phyloP scores from a whole-genome alignment of 2,797 vertebrate species.

The Gallirallus australis region DNA sequence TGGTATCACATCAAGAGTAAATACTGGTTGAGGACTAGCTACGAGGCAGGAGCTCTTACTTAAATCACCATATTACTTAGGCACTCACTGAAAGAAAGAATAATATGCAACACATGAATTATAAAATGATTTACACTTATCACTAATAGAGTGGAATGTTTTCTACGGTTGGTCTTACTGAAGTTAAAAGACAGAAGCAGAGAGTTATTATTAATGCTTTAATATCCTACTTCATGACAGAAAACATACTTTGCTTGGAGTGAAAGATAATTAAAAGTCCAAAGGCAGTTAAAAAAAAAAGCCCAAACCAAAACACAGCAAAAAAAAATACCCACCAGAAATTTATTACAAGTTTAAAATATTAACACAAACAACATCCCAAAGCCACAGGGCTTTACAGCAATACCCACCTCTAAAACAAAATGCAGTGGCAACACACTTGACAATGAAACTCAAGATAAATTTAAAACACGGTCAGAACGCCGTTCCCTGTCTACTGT shows the following conservation, averaged over 20 bases:
- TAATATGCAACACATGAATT: neutral
- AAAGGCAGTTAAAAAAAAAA: neutral
- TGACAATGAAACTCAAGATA: neutral
- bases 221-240: neutral
- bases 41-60: constrained; percentile 13
- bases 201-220: constrained; percentile 10
- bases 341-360: constrained; percentile 46
- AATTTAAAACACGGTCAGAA: neutral
- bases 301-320: neutral
- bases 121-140: constrained; percentile 29
- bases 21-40: neutral
- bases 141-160: neutral
- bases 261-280: constrained; percentile 47
- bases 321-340: neutral
- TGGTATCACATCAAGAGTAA: neutral
- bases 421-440: neutral
- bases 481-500: neutral
- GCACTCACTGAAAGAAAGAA: neutral
- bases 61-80: neutral
- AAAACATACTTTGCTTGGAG: neutral
- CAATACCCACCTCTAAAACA: neutral
- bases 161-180: neutral
- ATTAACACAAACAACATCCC: neutral
- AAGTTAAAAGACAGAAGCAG: neutral
- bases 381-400: neutral